Evolutionary conservation across 2,113 vertebrate genomes (phyloP).

Genomic region (Recurvirostra avosetta): DNA sequence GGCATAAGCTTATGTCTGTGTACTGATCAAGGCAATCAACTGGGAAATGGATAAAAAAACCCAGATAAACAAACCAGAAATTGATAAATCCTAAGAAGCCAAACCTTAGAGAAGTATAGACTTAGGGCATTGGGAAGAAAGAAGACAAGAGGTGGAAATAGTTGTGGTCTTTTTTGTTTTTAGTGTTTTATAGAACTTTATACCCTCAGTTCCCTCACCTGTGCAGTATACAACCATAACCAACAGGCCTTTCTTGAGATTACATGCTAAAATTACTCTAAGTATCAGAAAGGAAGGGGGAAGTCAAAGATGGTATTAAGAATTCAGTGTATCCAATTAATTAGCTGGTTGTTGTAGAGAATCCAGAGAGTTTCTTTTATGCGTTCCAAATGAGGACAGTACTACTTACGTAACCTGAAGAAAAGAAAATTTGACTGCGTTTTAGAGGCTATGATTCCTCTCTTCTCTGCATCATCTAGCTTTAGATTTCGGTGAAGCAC

Average conservation of each 20-base stretch:
- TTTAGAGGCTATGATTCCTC: not conserved
- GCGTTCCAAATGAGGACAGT: not conserved
- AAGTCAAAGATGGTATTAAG: not conserved
- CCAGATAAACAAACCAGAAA: not conserved
- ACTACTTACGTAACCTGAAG: not conserved
- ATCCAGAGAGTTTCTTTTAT: not conserved
- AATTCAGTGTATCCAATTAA: not conserved
- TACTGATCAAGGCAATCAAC: not conserved
- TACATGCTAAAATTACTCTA: not conserved
- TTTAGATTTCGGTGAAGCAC: not conserved
- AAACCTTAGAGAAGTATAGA: not conserved
- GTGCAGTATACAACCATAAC: not conserved
- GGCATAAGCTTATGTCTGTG: not conserved
- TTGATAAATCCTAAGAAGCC: not conserved
- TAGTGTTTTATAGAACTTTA: not conserved
- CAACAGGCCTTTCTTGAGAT: not conserved
- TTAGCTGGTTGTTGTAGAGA: not conserved
- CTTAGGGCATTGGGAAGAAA: not conserved
- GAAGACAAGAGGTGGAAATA: not conserved
- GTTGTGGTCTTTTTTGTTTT: not conserved
- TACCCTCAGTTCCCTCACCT: not conserved
- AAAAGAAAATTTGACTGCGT: not conserved
- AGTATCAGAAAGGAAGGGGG: not conserved
- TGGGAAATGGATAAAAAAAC: not conserved
- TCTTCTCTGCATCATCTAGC: not conserved